Conservation (phyloP, 2,113 vertebrate genomes). For the Atherinomorus stipes region DNA sequence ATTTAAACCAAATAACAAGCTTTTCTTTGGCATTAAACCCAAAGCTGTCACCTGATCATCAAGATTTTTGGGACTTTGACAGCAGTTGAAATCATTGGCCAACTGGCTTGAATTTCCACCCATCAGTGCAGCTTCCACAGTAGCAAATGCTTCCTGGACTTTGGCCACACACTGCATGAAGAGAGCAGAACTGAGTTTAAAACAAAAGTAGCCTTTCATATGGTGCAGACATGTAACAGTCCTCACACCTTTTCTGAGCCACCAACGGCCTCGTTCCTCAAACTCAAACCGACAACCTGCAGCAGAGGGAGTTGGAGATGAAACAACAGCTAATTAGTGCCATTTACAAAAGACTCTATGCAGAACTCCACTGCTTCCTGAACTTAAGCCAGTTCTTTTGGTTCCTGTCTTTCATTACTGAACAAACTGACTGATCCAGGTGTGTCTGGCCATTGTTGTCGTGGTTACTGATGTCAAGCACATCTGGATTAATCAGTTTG, state of each 20-base stretch:
- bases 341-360: too few species aligned
- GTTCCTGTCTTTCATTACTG: too few species aligned
- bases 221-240: not conserved
- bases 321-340: not conserved
- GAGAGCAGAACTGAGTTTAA: not conserved
- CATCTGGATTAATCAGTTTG: too few species aligned
- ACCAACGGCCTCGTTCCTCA: constrained; percentile 81
- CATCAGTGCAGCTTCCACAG: constrained; percentile 73
- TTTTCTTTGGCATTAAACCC: not conserved
- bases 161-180: constrained; percentile 77
- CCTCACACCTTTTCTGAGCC: constrained; percentile 85
- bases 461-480: too few species aligned
- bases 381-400: too few species aligned
- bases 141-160: constrained; percentile 77
- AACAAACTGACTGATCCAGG: too few species aligned
- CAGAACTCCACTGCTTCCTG: too few species aligned
- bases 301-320: constrained; percentile 24
- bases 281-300: constrained; percentile 85
- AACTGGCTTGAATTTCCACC: constrained; percentile 46
- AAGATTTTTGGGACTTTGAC: constrained; percentile 56
- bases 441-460: too few species aligned
- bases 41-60: constrained; percentile 73
- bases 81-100: constrained; percentile 81
- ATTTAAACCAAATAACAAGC: not conserved
- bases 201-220: not conserved